Evolutionary conservation across 1,140 invertebrate species (phyloP).

Genomic region (Drosophila tropicalis): DNA sequence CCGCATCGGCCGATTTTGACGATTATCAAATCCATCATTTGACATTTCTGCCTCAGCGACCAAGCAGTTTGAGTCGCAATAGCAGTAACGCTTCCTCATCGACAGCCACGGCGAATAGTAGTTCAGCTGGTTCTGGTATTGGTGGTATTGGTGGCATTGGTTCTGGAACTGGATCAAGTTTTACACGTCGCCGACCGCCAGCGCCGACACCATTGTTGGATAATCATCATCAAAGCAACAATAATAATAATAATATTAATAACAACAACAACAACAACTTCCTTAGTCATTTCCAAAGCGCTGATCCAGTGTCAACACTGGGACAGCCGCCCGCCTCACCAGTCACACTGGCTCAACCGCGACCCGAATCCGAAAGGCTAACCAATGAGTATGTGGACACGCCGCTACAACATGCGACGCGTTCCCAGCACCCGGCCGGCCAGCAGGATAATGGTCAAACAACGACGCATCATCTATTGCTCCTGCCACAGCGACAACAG

Average conservation of each 20-base stretch:
- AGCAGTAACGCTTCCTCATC: conserved; percentile 75
- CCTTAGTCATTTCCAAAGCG: conserved; percentile 82
- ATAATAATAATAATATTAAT: too few species aligned
- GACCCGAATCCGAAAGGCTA: conserved; percentile 90
- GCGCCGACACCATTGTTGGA: conserved; percentile 50
- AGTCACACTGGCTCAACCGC: conserved; percentile 88
- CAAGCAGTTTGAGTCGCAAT: conserved; percentile 75
- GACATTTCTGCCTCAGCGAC: conserved; percentile 77
- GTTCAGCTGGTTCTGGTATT: conserved; percentile 58
- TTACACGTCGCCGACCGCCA: conserved; percentile 70
- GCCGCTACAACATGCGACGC: conserved; percentile 84
- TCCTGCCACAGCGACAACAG: conserved; percentile 72
- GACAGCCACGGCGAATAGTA: conserved; percentile 67
- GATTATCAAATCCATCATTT: conserved; percentile 79
- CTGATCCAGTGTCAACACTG: conserved; percentile 63
- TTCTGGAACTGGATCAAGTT: conserved; percentile 65
- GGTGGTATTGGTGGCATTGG: conserved; percentile 73
- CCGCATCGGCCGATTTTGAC: conserved; percentile 66
- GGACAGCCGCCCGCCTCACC: conserved; percentile 72
- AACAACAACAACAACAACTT: conserved; percentile 53
- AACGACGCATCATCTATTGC: conserved; percentile 76
- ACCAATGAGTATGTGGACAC: conserved; percentile 94
- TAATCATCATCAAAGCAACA: conserved; percentile 13
- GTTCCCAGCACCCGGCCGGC: conserved; percentile 69
- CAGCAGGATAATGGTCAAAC: conserved; percentile 79